phyloP scores from a whole-genome alignment of 2,888 invertebrate species.

The Agrotis puta region DNA sequence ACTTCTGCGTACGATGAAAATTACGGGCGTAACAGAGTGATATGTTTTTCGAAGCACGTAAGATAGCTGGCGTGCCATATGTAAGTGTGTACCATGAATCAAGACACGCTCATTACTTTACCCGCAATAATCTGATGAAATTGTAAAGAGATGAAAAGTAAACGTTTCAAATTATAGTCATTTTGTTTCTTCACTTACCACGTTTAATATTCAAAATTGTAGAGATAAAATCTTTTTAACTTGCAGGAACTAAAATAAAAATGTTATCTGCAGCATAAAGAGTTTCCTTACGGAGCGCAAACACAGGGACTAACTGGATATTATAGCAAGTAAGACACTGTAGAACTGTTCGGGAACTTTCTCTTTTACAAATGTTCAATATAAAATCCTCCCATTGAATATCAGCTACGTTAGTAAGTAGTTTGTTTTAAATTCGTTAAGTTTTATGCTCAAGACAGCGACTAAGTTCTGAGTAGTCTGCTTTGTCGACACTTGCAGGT shows the following conservation, averaged over 20 bases:
- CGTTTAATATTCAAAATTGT: slow-evolving; percentile 2
- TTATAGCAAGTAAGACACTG: slow-evolving; percentile 35
- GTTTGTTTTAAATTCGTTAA: slow-evolving; percentile 68
- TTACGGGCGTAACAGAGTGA: slow-evolving; percentile 54
- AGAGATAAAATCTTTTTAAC: slow-evolving; percentile 2
- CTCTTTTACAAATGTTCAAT: slow-evolving; percentile 28
- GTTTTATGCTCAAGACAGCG: slow-evolving; percentile 68
- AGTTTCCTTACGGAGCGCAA: slow-evolving; percentile 27
- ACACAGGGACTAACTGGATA: slow-evolving; percentile 33
- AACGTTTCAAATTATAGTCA: slow-evolving; percentile 1
- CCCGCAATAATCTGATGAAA: slow-evolving; percentile 39
- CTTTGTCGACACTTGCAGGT: slow-evolving; percentile 69
- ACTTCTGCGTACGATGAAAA: slow-evolving; percentile 51
- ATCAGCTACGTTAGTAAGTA: slow-evolving; percentile 44
- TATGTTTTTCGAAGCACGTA: slow-evolving; percentile 65
- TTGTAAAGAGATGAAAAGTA: slow-evolving; percentile 20
- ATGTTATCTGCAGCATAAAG: slow-evolving; percentile 17
- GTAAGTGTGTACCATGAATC: slow-evolving; percentile 55
- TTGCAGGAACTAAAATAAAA: slow-evolving; percentile 26
- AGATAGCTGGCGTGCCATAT: slow-evolving; percentile 53
- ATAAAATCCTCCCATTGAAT: slow-evolving; percentile 30
- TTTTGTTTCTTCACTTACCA: background rate
- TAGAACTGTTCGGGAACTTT: slow-evolving; percentile 28
- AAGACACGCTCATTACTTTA: slow-evolving; percentile 41
- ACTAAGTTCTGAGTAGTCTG: slow-evolving; percentile 74